Base-by-base conservation (phyloP, 2,797 vertebrate species). In the Cuculus canorus region DNA sequence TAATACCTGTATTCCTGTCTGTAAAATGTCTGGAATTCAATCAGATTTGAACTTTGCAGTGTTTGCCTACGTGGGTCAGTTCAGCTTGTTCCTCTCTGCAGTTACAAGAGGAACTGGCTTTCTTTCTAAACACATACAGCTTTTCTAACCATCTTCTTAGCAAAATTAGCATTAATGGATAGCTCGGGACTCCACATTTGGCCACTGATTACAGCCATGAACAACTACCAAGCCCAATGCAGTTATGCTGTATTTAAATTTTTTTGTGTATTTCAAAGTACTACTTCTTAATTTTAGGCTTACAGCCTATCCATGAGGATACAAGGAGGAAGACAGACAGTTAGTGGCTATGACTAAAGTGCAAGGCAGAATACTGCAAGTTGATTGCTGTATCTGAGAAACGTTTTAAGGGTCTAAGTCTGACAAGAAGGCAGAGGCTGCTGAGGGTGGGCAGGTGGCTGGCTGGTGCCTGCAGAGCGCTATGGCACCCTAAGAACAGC, bases 21-120 rank as follows among this genome's bases (percentile, higher is more conserved):
- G 61, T 66, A 90, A 91, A 95, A 83, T 32, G 57, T 81, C 91
- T 88, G 82, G 76, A 92, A 86, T 91, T 79, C 77, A 54, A 35
- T 79, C 65, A 65, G 50, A 73, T 63, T 83, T 69, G 50, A 91
- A 76, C 85, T 93, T 54, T 35, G 35, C n/a, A 24, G 43, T 41
- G 39, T 48, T 43, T 85, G 75, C 60, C 35, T 33, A 57, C 1
- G 1, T 32, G 41, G 25, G 45, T 47, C 88, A 70, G 66, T 72
- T 75, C 73, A 79, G 59, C 23, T 33, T 59, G 24, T 11, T 41
- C 39, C 28, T 23, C 16, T 81, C 23, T 59, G 32, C 50, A 53
- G 45, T 48, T 37, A 57, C 30, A 89, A 94, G 48, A 59, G 27
- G 52, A 76, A 80, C 3, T 18, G 54, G 7, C 35, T 78, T 72